These are phyloP conservation scores for Laterallus jamaicensis DNA, from an alignment of 2,113 vertebrate species.

Conservation along the genomic window DNA sequence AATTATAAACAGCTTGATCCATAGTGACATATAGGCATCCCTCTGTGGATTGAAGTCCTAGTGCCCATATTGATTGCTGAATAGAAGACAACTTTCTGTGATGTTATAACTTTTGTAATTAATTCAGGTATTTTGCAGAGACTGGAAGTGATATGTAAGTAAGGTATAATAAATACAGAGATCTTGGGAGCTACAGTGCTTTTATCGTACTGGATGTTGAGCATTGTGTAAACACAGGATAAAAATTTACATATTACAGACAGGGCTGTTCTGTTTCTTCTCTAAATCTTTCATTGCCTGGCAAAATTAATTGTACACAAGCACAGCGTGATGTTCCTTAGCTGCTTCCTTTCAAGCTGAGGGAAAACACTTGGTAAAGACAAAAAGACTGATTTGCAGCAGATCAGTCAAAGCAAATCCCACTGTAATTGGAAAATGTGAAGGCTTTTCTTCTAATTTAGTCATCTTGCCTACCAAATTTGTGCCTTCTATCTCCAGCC, in stretches of 20 bases:
- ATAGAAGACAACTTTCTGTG: neutral
- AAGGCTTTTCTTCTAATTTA: neutral
- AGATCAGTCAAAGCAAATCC: conserved; percentile 4
- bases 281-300: conserved; percentile 17
- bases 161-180: neutral
- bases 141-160: neutral
- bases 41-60: neutral
- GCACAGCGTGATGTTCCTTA: conserved; percentile 35
- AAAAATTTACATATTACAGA: neutral
- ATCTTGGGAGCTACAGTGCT: neutral
- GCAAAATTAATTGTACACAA: conserved; percentile 1
- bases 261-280: neutral
- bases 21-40: neutral
- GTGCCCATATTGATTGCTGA: neutral
- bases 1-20: neutral
- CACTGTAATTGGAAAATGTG: conserved; percentile 37
- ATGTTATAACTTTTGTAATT: neutral
- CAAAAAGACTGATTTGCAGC: neutral
- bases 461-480: neutral
- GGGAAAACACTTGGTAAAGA: neutral
- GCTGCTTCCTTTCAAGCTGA: conserved; percentile 14
- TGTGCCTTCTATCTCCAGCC: neutral
- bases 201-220: neutral
- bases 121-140: neutral
- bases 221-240: neutral